phyloP scores from a whole-genome alignment of 2,797 vertebrate species.

The Hoplostethus mediterraneus region DNA sequence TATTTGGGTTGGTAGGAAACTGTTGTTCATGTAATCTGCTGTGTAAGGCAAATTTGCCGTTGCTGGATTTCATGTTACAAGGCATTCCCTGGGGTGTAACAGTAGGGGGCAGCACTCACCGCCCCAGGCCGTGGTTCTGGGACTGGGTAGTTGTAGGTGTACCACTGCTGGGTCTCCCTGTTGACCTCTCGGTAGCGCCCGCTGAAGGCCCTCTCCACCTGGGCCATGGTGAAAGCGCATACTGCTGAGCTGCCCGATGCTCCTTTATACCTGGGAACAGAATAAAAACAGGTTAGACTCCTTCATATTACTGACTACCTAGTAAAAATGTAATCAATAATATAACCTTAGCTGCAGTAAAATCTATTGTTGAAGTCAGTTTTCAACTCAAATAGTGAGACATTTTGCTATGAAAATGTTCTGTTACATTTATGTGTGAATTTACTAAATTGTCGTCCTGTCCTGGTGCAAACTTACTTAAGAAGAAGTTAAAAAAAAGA shows the following conservation, averaged over 20 bases:
- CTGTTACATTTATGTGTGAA: too few relatives aligned
- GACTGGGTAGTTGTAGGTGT: constrained; percentile 88
- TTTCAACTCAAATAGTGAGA: too few relatives aligned
- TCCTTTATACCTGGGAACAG: constrained; percentile 84
- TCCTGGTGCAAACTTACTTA: too few relatives aligned
- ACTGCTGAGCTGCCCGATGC: constrained; percentile 89
- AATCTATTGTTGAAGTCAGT: too few relatives aligned
- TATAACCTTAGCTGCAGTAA: not conserved
- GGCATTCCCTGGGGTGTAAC: not conserved
- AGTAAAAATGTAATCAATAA: not conserved
- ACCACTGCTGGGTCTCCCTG: constrained; percentile 95
- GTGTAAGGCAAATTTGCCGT: not conserved
- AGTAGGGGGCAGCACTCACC: constrained; percentile 73
- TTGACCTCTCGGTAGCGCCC: constrained; percentile 94
- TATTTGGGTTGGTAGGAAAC: too few relatives aligned
- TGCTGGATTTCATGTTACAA: not conserved
- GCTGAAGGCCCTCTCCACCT: constrained; percentile 88
- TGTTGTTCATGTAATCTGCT: not conserved
- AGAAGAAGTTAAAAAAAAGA: too few relatives aligned
- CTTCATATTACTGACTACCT: not conserved
- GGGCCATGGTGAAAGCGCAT: constrained; percentile 91
- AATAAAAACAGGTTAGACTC: not conserved
- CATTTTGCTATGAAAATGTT: too few relatives aligned
- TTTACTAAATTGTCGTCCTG: too few relatives aligned
- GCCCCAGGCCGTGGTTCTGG: constrained; percentile 91